Percentiles rank a stretch among this genome's conserved stretches.
Evolutionary conservation across 2,113 vertebrate genomes (phyloP).

Genomic region (Oenanthe oenanthe): DNA sequence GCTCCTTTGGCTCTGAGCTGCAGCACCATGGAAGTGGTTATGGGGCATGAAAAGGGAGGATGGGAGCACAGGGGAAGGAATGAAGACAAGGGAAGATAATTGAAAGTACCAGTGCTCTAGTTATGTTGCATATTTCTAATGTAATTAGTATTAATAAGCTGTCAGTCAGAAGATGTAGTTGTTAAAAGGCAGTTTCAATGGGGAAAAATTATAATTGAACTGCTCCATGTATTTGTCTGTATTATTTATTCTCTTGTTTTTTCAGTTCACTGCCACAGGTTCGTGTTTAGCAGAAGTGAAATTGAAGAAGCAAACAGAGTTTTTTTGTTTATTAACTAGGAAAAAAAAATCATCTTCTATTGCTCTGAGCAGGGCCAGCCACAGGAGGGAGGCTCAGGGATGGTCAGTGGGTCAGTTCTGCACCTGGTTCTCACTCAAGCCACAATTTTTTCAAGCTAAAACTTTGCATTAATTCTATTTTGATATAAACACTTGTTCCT

Average conservation of each 20-base stretch:
- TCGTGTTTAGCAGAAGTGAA: neutral
- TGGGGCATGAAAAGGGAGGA: conserved; percentile 6
- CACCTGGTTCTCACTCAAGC: neutral
- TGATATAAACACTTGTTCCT: neutral
- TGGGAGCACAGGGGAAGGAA: conserved; percentile 1
- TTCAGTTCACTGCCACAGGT: neutral
- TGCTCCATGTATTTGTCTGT: conserved; percentile 49
- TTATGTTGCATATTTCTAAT: conserved; percentile 60
- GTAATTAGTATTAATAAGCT: conserved; percentile 73
- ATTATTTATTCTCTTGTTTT: conserved; percentile 43
- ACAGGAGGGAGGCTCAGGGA: neutral
- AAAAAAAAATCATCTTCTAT: neutral
- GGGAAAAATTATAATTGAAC: conserved; percentile 51
- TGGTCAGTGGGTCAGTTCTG: neutral
- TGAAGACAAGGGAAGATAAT: conserved; percentile 65
- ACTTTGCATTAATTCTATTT: neutral
- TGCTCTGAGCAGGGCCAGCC: neutral
- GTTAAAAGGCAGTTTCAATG: conserved; percentile 56
- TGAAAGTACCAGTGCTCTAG: conserved; percentile 50
- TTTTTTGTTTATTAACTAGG: neutral
- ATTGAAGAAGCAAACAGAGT: neutral
- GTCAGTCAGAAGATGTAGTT: conserved; percentile 68
- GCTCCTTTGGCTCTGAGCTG: neutral
- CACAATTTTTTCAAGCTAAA: neutral
- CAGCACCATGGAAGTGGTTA: neutral